Percentiles rank a stretch among this genome's conserved stretches.
Conservation (phyloP, 2,888 invertebrate species). For the Hyles lineata region DNA sequence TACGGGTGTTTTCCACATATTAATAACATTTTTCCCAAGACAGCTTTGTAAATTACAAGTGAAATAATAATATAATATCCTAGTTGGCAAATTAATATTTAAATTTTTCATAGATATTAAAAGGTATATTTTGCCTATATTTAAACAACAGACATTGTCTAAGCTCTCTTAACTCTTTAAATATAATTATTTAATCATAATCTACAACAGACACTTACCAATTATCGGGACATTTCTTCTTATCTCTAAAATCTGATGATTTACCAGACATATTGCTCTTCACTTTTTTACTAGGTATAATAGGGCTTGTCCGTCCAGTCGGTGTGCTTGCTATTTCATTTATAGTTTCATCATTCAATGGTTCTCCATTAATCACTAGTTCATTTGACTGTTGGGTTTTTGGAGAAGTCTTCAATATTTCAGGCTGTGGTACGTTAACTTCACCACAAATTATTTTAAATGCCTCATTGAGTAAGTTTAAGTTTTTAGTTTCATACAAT, state of each 20-base stretch:
- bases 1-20: too few species aligned
- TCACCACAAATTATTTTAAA: conserved; percentile 67
- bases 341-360: conserved; percentile 58
- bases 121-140: too few species aligned
- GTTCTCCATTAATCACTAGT: conserved; percentile 47
- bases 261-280: conserved; percentile 43
- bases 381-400: conserved; percentile 33
- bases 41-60: too few species aligned
- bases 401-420: neutral
- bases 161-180: too few species aligned
- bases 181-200: too few species aligned
- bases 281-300: conserved; percentile 63
- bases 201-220: conserved; percentile 55
- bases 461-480: conserved; percentile 59
- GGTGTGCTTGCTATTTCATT: conserved; percentile 74
- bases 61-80: too few species aligned
- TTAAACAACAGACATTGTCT: too few species aligned
- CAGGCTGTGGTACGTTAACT: neutral
- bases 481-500: conserved; percentile 67
- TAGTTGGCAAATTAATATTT: too few species aligned
- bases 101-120: too few species aligned
- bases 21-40: too few species aligned
- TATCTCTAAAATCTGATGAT: conserved; percentile 59
- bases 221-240: conserved; percentile 68
- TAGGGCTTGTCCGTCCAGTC: conserved; percentile 70